These are phyloP conservation scores for Volucella zonaria DNA, from an alignment of 2,888 invertebrate species.

Conservation along the genomic window DNA sequence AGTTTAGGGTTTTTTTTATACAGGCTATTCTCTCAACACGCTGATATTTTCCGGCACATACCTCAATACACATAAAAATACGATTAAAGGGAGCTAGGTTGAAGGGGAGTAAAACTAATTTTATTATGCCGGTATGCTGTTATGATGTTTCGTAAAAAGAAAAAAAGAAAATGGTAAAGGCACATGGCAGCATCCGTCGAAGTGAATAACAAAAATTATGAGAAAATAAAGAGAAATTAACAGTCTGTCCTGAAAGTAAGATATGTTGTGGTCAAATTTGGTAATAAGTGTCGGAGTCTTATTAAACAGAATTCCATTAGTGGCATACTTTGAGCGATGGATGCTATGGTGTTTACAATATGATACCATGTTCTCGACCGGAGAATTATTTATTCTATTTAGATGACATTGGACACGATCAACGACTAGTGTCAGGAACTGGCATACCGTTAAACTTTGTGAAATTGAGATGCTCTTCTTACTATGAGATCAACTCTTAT, in stretches of 20 bases:
- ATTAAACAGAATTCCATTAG: no score
- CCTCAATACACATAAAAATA: constrained; percentile 4
- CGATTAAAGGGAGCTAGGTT: constrained; percentile 25
- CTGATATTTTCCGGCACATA: constrained; percentile 9
- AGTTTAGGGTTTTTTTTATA: constrained; percentile 43
- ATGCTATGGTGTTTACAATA: no score
- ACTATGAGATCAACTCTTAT: no score
- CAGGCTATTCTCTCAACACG: constrained; percentile 45
- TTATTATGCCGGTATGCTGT: constrained; percentile 56
- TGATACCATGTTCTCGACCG: no score
- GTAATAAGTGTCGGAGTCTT: no score
- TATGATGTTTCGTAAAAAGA: constrained; percentile 33
- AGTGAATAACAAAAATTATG: constrained; percentile 54
- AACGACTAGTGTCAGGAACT: no score
- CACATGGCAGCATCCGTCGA: constrained; percentile 19
- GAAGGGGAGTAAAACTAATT: constrained; percentile 51
- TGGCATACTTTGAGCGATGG: no score
- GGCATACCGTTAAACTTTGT: no score
- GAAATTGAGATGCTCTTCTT: no score
- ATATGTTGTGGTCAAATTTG: not conserved
- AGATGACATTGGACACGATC: no score
- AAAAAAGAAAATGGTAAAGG: constrained; percentile 1
- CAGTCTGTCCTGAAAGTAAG: constrained; percentile 17
- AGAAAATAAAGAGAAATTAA: constrained; percentile 40
- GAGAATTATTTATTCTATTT: no score